phyloP scores from a whole-genome alignment of 2,113 vertebrate species.

The Paramisgurnus dabryanus region DNA sequence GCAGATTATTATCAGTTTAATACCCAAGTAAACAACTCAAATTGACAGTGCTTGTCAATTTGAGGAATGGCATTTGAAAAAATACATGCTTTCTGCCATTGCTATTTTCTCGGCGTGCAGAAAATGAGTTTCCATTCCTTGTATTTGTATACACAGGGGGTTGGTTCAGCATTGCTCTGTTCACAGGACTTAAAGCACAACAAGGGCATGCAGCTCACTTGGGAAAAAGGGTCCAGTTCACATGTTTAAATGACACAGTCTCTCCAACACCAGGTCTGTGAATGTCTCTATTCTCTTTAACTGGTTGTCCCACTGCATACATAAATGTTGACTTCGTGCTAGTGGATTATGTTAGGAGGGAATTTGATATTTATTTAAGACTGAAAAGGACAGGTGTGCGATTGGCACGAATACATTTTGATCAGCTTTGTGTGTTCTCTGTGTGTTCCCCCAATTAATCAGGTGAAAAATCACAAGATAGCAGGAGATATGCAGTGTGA shows the following conservation, averaged over 20 bases:
- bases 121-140: background rate
- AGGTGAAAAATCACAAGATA: background rate
- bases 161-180: background rate
- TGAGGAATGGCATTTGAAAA: conserved; percentile 17
- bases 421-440: background rate
- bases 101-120: background rate
- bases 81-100: background rate
- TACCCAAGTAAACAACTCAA: no score
- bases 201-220: background rate
- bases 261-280: background rate
- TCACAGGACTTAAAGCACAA: background rate
- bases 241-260: background rate
- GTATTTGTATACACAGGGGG: background rate
- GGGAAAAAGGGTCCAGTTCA: background rate
- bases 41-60: background rate
- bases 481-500: background rate
- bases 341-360: background rate
- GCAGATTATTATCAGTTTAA: no score
- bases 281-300: background rate
- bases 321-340: no score
- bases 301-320: background rate
- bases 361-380: background rate
- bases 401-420: background rate
- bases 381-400: background rate
- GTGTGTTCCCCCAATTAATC: background rate